Base-by-base conservation (phyloP, 2,797 vertebrate genomes). In the Trachops cirrhosus region DNA sequence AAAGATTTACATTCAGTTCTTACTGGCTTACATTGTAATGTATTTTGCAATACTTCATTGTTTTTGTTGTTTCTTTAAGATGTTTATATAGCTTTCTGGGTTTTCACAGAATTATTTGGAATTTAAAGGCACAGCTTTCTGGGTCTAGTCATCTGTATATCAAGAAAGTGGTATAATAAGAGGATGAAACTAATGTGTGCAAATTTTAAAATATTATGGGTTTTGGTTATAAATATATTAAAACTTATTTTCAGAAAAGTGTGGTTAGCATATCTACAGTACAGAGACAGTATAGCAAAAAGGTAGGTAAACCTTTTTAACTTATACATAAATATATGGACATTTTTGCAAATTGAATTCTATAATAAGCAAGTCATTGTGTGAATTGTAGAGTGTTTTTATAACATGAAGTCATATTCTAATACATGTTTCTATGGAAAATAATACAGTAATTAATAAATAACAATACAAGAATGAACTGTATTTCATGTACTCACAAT, bases 21-120 rank as follows among this genome's bases (percentile, higher is more conserved):
- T 80, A 89, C 15, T 21, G 2, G 11, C 50, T 86, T 89, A 68
- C 21, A 62, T 4, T 52, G 19, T 39, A 62, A 59, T 37, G 3
- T 67, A 29, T 85, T 91, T 93, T 89, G 16, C 29, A 74, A 75
- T 52, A 79, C 70, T 71, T 21, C 44, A 52, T 34, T 79, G 52
- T 64, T 96, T 92, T 70, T 70, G 14, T 91, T 91, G 71, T 50
- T 6, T 84, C 15, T 79, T 67, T 18, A 87, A 93, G 37, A 57
- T 83, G 48, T 48, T 54, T 80, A 32, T 41, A 68, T 74, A 26
- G 9, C 59, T 73, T 86, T 94, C 22, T 75, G 9, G 24, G 5
- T 89, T 92, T 74, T 15, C n/a, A 44, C 29, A 78, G n/a, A 74
- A 84, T 73, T 83, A 93, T 71, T 67, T 91, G 59, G 7, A 93